phyloP scores from a whole-genome alignment of 2,113 vertebrate genomes.

The Caretta caretta region DNA sequence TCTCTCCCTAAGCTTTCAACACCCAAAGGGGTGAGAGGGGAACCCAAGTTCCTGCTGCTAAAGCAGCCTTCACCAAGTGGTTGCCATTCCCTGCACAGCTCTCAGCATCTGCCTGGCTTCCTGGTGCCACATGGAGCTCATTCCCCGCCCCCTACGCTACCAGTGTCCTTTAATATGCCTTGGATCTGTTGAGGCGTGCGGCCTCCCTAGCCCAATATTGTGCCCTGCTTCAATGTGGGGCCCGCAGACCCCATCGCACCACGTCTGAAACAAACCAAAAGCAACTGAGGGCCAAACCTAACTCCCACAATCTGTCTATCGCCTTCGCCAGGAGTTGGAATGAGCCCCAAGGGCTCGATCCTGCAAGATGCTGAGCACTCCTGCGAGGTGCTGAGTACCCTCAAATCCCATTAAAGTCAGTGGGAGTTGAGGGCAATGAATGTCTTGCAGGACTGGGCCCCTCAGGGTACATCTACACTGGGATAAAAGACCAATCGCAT shows the following conservation, averaged over 20 bases:
- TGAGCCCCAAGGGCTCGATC: background rate
- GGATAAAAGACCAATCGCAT: too few relatives aligned
- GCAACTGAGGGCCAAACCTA: background rate
- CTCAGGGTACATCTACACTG: too few relatives aligned
- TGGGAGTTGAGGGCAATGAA: background rate
- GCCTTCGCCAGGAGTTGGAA: background rate
- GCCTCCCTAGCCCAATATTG: background rate
- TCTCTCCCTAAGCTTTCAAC: background rate
- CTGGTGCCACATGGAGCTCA: background rate
- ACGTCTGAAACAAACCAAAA: background rate
- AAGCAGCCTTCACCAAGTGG: too few relatives aligned
- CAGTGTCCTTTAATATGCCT: background rate
- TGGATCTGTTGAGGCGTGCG: background rate
- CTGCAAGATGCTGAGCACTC: background rate
- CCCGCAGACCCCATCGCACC: background rate
- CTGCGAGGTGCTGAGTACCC: rapidly evolving
- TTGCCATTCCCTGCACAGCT: background rate
- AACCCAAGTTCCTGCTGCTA: background rate
- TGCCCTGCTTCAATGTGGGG: background rate
- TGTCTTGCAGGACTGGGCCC: background rate
- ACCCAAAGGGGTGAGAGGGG: too few relatives aligned
- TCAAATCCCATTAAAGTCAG: background rate
- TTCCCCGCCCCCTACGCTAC: background rate
- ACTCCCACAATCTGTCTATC: background rate
- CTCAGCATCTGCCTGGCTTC: background rate